These are phyloP conservation scores for Bombus superbus DNA, from an alignment of 1,140 invertebrate species.

Conservation along the genomic window DNA sequence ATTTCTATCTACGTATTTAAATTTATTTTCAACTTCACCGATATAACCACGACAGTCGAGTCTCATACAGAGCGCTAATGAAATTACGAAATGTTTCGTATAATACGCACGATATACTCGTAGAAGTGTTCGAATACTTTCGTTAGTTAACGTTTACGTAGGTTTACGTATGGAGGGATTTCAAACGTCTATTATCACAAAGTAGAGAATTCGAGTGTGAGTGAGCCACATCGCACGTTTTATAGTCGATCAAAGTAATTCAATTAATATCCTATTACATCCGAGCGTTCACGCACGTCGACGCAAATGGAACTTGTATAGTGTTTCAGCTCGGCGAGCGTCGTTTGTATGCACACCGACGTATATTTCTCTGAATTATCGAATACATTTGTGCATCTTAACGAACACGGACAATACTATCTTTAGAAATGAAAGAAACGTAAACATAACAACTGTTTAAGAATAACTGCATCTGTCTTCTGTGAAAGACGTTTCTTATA, in stretches of 20 bases:
- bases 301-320: constrained; percentile 16
- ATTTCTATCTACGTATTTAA: no score
- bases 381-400: constrained; percentile 6
- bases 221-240: neutral
- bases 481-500: neutral
- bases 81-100: no score
- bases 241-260: constrained; percentile 17
- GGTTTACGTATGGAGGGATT: neutral
- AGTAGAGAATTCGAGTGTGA: neutral
- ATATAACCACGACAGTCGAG: no score
- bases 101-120: no score
- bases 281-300: neutral
- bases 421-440: constrained; percentile 1
- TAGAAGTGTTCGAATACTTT: no score
- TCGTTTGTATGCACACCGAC: constrained; percentile 29
- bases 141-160: no score
- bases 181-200: neutral
- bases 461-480: neutral
- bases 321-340: constrained; percentile 9
- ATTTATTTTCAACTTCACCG: no score
- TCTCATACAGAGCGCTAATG: no score
- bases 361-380: constrained; percentile 33
- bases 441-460: neutral
- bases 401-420: constrained; percentile 4
- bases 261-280: constrained; percentile 41